Percentiles rank a stretch among this genome's conserved stretches.
Evolutionary conservation across 2,113 vertebrate species (phyloP).

Genomic region (Dryoscopus gambensis): DNA sequence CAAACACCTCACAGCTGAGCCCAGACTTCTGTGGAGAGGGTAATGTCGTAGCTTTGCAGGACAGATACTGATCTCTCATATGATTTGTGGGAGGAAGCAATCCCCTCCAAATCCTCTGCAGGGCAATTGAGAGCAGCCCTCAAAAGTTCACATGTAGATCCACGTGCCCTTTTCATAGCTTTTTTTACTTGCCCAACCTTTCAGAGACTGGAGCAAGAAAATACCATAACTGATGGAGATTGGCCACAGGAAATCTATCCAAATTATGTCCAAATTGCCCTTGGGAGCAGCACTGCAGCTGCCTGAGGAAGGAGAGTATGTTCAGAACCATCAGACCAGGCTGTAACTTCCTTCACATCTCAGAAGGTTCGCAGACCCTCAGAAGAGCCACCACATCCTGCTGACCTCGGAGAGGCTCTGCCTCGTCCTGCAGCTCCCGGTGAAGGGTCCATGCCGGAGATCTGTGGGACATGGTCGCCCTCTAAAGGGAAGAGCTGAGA

Average conservation of each 20-base stretch:
- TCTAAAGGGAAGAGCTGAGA: constrained; percentile 39
- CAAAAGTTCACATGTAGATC: neutral
- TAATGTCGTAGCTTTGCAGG: neutral
- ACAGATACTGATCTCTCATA: neutral
- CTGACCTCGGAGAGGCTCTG: neutral
- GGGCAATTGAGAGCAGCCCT: neutral
- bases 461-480: neutral
- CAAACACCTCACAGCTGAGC: neutral
- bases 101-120: neutral
- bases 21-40: neutral
- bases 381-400: neutral
- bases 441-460: rapidly evolving
- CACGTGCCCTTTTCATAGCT: neutral
- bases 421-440: neutral
- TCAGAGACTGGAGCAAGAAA: neutral
- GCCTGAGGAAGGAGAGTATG: neutral
- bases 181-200: neutral
- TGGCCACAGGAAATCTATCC: neutral
- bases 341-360: neutral
- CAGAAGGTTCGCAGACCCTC: neutral
- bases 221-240: neutral
- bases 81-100: neutral
- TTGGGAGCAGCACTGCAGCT: neutral
- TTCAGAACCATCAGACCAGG: neutral
- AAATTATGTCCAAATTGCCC: neutral